These are phyloP conservation scores for Zingel zingel DNA, from an alignment of 2,113 vertebrate species.

Conservation along the genomic window DNA sequence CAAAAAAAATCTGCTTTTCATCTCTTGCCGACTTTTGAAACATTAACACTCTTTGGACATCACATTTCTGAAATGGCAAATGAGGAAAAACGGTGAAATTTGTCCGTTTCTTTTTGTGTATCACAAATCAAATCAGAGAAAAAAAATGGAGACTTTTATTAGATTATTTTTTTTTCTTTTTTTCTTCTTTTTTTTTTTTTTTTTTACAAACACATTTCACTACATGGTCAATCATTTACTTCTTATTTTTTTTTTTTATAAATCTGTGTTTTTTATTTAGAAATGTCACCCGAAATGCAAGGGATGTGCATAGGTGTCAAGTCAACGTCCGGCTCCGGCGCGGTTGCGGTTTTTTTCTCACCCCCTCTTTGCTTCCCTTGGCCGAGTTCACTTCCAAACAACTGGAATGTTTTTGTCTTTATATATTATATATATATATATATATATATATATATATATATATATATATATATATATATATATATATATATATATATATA, in stretches of 20 bases:
- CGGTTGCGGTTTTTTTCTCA: background rate
- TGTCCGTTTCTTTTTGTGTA: slow-evolving; percentile 56
- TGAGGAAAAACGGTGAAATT: slow-evolving; percentile 78
- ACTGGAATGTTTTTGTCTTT: slow-evolving; percentile 91
- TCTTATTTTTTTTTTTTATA: slow-evolving; percentile 87
- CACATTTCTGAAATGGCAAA: slow-evolving; percentile 92
- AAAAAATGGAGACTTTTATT: slow-evolving; percentile 82
- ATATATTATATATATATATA: background rate
- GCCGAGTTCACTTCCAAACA: slow-evolving; percentile 82
- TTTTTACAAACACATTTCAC: slow-evolving; percentile 96
- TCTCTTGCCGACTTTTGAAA: slow-evolving; percentile 85
- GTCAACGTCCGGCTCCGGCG: slow-evolving; percentile 82
- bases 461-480: background rate
- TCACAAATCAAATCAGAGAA: slow-evolving; percentile 91
- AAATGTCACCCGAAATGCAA: slow-evolving; percentile 95
- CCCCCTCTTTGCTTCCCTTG: slow-evolving; percentile 34
- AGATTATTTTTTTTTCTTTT: slow-evolving; percentile 41
- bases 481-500: background rate
- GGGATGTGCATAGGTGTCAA: slow-evolving; percentile 98
- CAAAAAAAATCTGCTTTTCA: slow-evolving; percentile 86
- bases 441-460: background rate
- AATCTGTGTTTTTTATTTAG: slow-evolving; percentile 91
- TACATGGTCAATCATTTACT: slow-evolving; percentile 87
- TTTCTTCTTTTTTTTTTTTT: slow-evolving; percentile 87
- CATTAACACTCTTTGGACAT: slow-evolving; percentile 92